Evolutionary conservation across 2,113 vertebrate species (phyloP).

Genomic region (Salminus brasiliensis): DNA sequence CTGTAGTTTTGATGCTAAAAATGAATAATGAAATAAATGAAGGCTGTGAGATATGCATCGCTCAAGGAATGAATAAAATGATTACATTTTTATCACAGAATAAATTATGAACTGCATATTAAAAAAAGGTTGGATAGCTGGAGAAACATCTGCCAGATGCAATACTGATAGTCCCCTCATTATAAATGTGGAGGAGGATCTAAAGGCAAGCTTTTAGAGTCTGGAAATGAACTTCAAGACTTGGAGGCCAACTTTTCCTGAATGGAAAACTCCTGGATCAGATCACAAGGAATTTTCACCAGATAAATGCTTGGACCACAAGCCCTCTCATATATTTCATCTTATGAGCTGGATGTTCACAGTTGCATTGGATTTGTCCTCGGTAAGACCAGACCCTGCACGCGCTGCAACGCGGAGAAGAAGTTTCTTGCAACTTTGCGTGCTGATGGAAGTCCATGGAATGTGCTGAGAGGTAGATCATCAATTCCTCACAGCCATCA

Average conservation of each 20-base stretch:
- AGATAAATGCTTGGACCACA: background rate
- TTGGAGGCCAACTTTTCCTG: background rate
- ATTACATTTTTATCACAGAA: background rate
- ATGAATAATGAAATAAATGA: too few relatives aligned
- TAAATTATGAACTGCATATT: background rate
- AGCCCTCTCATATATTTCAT: background rate
- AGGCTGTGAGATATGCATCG: too few relatives aligned
- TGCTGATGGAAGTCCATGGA: slow-evolving; percentile 16
- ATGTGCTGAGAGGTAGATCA: slow-evolving; percentile 28
- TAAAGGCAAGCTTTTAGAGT: slow-evolving; percentile 2
- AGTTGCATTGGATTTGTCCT: background rate
- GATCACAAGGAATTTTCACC: background rate
- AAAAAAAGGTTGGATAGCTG: background rate
- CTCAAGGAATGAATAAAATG: too few relatives aligned
- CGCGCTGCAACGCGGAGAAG: background rate
- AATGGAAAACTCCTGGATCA: slow-evolving; percentile 8
- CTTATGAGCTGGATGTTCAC: background rate
- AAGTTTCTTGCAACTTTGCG: background rate
- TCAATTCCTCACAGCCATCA: slow-evolving; percentile 6
- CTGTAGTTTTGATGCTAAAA: too few relatives aligned
- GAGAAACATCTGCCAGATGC: background rate
- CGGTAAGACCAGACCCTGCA: background rate
- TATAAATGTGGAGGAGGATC: background rate
- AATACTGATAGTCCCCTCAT: background rate
- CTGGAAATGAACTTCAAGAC: background rate